phyloP scores from a whole-genome alignment of 2,113 vertebrate genomes.

The Fukomys damarensis region DNA sequence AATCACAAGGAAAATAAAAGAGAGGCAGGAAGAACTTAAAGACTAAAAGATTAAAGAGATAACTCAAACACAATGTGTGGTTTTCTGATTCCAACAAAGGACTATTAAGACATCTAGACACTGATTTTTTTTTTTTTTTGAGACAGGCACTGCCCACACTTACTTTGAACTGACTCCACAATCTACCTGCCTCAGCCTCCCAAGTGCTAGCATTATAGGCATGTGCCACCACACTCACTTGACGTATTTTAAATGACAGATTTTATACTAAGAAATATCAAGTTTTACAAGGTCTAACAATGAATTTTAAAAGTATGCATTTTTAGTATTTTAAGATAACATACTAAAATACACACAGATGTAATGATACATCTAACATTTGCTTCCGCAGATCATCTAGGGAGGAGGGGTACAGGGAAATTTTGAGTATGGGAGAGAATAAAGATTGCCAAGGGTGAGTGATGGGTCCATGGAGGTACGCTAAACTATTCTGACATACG shows the following conservation, averaged over 20 bases:
- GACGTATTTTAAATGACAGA: no score
- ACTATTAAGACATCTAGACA: neutral
- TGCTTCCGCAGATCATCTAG: neutral
- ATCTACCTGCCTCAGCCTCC: neutral
- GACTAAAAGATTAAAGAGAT: slow-evolving; percentile 52
- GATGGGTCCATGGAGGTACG: neutral
- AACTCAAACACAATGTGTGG: slow-evolving; percentile 21
- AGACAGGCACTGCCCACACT: neutral
- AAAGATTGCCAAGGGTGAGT: neutral
- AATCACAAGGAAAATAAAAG: slow-evolving; percentile 4
- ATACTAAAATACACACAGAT: neutral
- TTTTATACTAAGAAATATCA: slow-evolving; percentile 16
- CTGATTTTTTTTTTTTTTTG: neutral
- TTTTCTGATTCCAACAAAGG: slow-evolving; percentile 38
- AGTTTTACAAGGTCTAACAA: slow-evolving; percentile 9
- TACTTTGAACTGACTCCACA: neutral
- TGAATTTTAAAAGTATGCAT: neutral
- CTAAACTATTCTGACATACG: neutral
- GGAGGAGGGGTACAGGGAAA: neutral
- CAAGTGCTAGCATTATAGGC: neutral
- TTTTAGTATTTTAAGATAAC: neutral
- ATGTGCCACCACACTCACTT: neutral
- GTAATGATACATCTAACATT: slow-evolving; percentile 11
- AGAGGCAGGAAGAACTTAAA: neutral
- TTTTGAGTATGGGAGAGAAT: neutral